Evolutionary conservation across 2,113 vertebrate species (phyloP).

Genomic region (Semicossyphus pulcher): DNA sequence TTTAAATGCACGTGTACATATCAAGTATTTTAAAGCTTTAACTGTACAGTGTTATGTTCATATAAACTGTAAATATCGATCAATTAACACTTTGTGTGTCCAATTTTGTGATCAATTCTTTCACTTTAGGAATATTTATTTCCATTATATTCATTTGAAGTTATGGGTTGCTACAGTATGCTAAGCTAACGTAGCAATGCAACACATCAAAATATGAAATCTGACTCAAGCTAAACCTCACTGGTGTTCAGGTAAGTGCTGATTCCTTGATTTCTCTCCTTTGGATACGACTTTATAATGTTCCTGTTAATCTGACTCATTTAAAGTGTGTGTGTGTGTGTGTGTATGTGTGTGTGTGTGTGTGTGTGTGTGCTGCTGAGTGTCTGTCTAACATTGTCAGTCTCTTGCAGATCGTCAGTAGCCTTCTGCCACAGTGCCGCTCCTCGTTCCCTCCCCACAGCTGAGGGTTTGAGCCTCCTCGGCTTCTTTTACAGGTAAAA

Average conservation of each 20-base stretch:
- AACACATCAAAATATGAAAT: too few species aligned
- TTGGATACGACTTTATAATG: not conserved
- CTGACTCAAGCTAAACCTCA: conserved; percentile 6
- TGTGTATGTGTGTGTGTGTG: conserved; percentile 67
- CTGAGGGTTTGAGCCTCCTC: conserved; percentile 66
- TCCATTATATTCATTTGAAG: too few species aligned
- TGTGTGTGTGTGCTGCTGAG: conserved; percentile 84
- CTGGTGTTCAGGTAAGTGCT: conserved; percentile 38
- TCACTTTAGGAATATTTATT: not conserved
- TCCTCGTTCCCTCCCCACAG: conserved; percentile 85
- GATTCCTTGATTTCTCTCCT: not conserved
- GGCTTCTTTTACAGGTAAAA: conserved; percentile 56
- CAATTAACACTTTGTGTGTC: conserved; percentile 45
- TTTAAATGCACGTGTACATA: conserved; percentile 69
- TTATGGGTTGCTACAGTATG: too few species aligned
- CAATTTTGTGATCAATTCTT: conserved; percentile 35
- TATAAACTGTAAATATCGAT: conserved; percentile 68
- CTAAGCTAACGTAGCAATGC: too few species aligned
- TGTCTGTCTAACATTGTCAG: conserved; percentile 90
- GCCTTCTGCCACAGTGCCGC: conserved; percentile 92
- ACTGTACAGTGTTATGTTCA: conserved; percentile 66
- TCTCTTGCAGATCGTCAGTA: conserved; percentile 96
- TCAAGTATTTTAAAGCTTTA: conserved; percentile 60
- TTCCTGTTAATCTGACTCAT: too few species aligned
- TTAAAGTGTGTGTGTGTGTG: conserved; percentile 45